Evolutionary conservation across 2,888 invertebrate genomes (phyloP).

Genomic region (Eulithis prunata): DNA sequence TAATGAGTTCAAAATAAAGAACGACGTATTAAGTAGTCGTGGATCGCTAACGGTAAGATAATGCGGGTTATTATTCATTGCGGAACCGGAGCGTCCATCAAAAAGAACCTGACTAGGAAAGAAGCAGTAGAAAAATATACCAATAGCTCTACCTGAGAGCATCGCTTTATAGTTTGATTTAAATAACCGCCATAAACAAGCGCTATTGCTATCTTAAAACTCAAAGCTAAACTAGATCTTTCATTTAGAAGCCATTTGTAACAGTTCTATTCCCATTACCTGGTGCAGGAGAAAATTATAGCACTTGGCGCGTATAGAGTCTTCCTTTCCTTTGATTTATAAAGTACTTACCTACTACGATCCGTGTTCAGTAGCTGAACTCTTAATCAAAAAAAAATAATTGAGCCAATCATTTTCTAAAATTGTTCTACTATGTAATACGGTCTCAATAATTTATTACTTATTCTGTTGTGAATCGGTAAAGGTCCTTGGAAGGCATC

Average conservation of each 20-base stretch:
- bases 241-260: too few relatives aligned
- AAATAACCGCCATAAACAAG: background rate
- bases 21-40: slow-evolving; percentile 40
- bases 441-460: slow-evolving; percentile 2
- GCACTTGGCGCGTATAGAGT: too few relatives aligned
- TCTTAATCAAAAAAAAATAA: background rate
- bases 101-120: slow-evolving; percentile 37
- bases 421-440: background rate
- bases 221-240: background rate
- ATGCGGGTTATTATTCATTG: slow-evolving; percentile 53
- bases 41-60: slow-evolving; percentile 56
- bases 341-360: background rate
- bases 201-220: background rate
- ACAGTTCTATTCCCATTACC: too few relatives aligned
- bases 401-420: background rate
- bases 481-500: slow-evolving; percentile 3
- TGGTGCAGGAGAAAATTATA: too few relatives aligned
- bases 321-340: too few relatives aligned
- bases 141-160: background rate
- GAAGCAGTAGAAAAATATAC: slow-evolving; percentile 1
- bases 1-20: slow-evolving; percentile 41
- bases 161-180: background rate
- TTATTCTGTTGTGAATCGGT: slow-evolving; percentile 11
- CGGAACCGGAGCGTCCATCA: slow-evolving; percentile 52
- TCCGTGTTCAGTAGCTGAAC: background rate